Evolutionary conservation across 1,140 invertebrate genomes (phyloP).

Genomic region (Trichonephila inaurata): DNA sequence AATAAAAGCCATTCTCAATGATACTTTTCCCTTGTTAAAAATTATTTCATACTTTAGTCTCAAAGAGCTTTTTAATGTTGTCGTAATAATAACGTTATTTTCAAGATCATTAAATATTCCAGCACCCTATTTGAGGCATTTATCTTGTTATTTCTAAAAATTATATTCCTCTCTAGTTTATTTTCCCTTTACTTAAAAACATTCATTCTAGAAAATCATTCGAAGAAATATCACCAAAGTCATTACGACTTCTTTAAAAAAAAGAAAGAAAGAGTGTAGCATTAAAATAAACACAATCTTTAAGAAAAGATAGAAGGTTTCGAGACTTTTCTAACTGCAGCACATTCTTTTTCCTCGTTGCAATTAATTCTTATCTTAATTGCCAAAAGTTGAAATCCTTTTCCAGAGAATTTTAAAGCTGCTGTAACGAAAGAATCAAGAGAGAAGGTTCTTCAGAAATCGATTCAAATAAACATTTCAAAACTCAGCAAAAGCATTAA

Average conservation of each 20-base stretch:
- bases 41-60: no score
- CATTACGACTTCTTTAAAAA: neutral
- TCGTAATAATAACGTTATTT: no score
- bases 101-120: no score
- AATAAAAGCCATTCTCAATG: no score
- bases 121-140: no score
- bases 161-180: neutral
- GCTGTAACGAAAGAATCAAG: neutral
- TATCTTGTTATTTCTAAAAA: no score
- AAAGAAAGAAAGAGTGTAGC: neutral
- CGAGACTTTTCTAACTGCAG: neutral
- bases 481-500: neutral
- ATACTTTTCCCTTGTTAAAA: no score
- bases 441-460: neutral
- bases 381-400: neutral
- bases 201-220: neutral
- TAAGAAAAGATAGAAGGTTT: constrained; percentile 3
- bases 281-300: neutral
- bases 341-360: neutral
- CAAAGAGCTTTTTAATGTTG: no score
- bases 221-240: neutral
- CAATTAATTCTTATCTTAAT: constrained; percentile 38
- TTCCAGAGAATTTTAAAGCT: neutral
- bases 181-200: neutral
- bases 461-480: neutral